Conservation (phyloP, 2,797 vertebrate genomes). For the Chaenodraco wilsoni region DNA sequence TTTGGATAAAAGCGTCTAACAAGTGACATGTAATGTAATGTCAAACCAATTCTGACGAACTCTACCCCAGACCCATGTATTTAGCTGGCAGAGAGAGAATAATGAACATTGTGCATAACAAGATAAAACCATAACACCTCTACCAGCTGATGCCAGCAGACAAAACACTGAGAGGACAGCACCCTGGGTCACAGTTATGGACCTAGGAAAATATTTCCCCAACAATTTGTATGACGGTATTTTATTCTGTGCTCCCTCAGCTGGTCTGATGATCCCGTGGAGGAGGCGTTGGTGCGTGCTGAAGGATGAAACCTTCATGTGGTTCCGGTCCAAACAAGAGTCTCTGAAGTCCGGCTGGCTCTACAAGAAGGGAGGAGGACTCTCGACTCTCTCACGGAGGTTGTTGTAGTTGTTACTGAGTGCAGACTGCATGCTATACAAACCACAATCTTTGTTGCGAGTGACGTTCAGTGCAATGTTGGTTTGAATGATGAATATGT, state of each 20-base stretch:
- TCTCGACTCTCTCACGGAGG: conserved; percentile 91
- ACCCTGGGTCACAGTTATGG: too few species aligned
- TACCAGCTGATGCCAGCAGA: too few species aligned
- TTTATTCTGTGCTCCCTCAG: conserved; percentile 61
- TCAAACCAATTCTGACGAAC: too few species aligned
- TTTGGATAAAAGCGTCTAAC: too few species aligned
- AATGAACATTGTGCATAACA: too few species aligned
- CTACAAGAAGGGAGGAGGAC: conserved; percentile 93
- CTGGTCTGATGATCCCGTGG: conserved; percentile 94
- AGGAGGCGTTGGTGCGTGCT: conserved; percentile 93
- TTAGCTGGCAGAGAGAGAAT: too few species aligned
- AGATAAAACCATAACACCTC: too few species aligned
- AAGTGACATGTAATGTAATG: too few species aligned
- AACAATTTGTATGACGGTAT: not conserved
- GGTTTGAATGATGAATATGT: not conserved
- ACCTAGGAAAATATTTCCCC: too few species aligned
- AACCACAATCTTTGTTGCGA: not conserved
- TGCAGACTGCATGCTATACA: conserved; percentile 59
- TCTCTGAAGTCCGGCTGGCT: conserved; percentile 95
- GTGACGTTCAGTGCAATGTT: not conserved
- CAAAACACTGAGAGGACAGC: too few species aligned
- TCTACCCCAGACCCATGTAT: too few species aligned
- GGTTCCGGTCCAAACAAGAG: conserved; percentile 96
- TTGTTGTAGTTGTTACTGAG: conserved; percentile 80
- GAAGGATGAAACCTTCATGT: conserved; percentile 96